Evolutionary conservation across 2,797 vertebrate genomes (phyloP).

Genomic region (Loriculus beryllinus): DNA sequence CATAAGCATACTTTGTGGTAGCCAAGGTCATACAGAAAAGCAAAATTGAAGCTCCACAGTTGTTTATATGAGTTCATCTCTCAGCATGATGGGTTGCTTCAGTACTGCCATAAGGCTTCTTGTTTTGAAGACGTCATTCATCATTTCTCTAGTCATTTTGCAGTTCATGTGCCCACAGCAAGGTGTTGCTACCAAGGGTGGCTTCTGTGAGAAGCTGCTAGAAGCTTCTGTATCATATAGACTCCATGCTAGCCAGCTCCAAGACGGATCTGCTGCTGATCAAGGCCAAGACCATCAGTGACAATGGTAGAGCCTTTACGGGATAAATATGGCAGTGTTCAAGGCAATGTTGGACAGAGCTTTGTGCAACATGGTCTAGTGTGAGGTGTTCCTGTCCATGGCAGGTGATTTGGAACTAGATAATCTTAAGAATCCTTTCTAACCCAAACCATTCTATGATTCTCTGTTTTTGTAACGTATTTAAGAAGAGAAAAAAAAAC

Average conservation of each 20-base stretch:
- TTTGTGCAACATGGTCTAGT: not conserved
- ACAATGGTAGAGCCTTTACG: not conserved
- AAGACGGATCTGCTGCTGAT: fast-evolving
- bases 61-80: not conserved
- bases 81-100: not conserved
- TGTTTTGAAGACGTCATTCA: not conserved
- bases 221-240: fast-evolving
- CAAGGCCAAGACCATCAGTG: fast-evolving
- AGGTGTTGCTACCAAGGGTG: not conserved
- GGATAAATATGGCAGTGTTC: not conserved
- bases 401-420: not conserved
- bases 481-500: not conserved
- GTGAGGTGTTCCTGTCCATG: not conserved
- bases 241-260: not conserved
- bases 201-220: not conserved
- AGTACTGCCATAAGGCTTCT: not conserved
- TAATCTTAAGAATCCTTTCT: not conserved
- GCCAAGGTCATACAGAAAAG: not conserved
- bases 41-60: not conserved
- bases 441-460: not conserved
- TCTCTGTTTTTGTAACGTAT: not conserved
- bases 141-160: not conserved
- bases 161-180: not conserved
- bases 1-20: not conserved
- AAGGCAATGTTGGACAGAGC: not conserved